Evolutionary conservation across 2,113 vertebrate genomes (phyloP), one percentile per base, ranked within the genome.

Genomic region (Callorhinus ursinus): DNA sequence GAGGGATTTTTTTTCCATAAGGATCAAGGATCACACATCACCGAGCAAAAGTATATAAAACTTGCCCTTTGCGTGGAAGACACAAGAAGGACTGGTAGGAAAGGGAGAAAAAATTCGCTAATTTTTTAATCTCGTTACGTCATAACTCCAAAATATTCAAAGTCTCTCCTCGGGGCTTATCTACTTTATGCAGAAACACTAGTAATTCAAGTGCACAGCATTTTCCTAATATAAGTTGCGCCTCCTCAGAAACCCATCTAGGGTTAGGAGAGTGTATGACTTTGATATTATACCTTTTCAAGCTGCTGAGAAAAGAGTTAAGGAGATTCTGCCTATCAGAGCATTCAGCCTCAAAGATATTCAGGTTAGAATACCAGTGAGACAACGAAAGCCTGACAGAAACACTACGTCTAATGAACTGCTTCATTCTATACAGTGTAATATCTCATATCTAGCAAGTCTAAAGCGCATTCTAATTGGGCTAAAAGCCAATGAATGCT

Each of bases 111-210:
- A 93, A 51, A 93, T 3, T 28, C 0, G 12, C 19, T 94, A 46
- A 65, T 61, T 86, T 95, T 95, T 93, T 28, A 85, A 69, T 90
- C 61, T 71, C 55, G 74, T 84, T 51, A 93, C 7, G 33, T 33
- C 7, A 31, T 69, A 93, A 63, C 46, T 90, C 22, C 39, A 39
- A 90, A 92, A n/a, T 49, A 42, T 33, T 65, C 22, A 49, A 74
- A 65, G 36, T 3, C 49, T 96, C 22, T 92, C 57, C 71, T 31
- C 31, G 1, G 26, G 22, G 36, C 33, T 95, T 84, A 82, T 90
- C 97, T 81, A 69, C 19, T 87, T 93, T 71, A 53, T 42, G 31
- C 12, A 95, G 88, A 92, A 97, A 88, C 26, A 61, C 42, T 77
- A 88, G 61, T 33, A 71, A 89, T 80, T 95, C 26, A 89, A 92